Conservation (phyloP, 64 coral and sea anemone genomes). For the Platygyra sinensis region DNA sequence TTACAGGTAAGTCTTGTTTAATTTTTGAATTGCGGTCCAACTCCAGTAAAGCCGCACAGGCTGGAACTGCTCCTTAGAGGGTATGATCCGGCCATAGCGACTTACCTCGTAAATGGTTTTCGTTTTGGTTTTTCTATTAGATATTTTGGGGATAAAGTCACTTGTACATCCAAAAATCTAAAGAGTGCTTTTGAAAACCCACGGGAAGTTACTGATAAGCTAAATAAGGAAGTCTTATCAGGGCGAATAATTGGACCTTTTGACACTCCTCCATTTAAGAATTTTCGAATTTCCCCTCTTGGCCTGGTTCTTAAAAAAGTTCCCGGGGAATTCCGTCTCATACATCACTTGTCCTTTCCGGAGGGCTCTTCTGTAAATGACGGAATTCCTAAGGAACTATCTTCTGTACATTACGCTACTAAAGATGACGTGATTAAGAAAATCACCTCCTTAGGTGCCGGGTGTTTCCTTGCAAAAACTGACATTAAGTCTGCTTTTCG, state of each 20-base stretch:
- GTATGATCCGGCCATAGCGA: neutral
- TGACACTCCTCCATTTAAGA: neutral
- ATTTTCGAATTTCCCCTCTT: no score
- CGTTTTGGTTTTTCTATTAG: slow-evolving; percentile 1
- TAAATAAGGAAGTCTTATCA: slow-evolving; percentile 4
- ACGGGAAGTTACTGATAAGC: neutral
- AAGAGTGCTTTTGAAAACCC: neutral
- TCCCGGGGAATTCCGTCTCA: no score
- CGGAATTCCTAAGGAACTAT: neutral
- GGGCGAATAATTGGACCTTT: neutral
- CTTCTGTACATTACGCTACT: neutral
- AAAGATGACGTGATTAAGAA: neutral
- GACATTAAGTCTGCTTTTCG: slow-evolving; percentile 10
- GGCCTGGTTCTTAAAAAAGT: no score
- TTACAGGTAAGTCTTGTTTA: no score
- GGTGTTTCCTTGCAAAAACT: neutral
- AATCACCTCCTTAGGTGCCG: neutral
- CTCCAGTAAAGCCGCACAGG: slow-evolving; percentile 11
- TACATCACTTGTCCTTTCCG: neutral
- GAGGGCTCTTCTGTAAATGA: slow-evolving; percentile 10
- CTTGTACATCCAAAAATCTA: no score
- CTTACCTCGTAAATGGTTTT: neutral
- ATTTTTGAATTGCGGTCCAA: slow-evolving; percentile 16
- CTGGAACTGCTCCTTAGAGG: neutral
- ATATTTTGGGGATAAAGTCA: slow-evolving; percentile 7